Percentiles rank a stretch among this genome's conserved stretches.
Conservation (phyloP, 2,113 vertebrate species). For the Panurus biarmicus region DNA sequence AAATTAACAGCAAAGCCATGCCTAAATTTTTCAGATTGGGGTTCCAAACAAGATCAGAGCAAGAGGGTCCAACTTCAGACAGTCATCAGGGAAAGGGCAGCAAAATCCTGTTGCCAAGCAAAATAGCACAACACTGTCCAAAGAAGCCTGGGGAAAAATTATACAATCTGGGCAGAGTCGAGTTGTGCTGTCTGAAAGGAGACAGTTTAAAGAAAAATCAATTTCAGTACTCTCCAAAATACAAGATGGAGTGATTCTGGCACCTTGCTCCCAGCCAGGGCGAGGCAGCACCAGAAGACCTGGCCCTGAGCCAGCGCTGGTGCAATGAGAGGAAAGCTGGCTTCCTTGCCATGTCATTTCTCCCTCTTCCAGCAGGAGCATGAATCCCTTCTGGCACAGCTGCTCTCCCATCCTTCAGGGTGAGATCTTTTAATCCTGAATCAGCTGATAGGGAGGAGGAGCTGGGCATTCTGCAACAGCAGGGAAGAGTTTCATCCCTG, state of each 20-base stretch:
- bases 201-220: not conserved
- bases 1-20: not conserved
- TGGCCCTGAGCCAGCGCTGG: not conserved
- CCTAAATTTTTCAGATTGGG: not conserved
- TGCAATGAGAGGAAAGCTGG: not conserved
- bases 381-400: not conserved
- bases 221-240: not conserved
- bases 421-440: not conserved
- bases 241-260: not conserved
- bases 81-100: not conserved
- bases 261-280: not conserved
- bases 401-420: not conserved
- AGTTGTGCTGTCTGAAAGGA: not conserved
- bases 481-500: not conserved
- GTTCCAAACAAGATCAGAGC: not conserved
- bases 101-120: not conserved
- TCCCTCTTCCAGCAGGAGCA: not conserved
- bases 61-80: not conserved
- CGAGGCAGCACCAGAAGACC: not conserved
- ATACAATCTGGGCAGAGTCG: not conserved
- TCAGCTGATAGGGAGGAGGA: not conserved
- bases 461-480: not conserved
- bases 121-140: not conserved
- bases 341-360: rapidly evolving
- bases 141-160: not conserved